These are phyloP conservation scores for Scytalopus superciliaris DNA, from an alignment of 2,113 vertebrate genomes.

Conservation along the genomic window DNA sequence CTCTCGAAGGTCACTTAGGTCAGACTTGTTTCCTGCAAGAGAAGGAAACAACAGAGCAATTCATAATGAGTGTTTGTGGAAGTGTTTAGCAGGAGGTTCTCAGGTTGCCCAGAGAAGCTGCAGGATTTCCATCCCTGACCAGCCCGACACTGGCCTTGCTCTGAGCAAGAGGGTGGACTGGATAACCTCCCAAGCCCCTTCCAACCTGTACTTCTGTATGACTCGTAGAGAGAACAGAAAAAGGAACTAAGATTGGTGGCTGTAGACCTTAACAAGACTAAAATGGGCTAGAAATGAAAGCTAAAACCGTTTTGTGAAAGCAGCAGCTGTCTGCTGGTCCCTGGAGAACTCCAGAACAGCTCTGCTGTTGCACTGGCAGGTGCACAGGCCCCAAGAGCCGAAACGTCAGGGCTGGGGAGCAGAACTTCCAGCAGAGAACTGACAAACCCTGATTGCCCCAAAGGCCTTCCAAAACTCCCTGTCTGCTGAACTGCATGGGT, in stretches of 20 bases:
- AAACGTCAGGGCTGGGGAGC: background rate
- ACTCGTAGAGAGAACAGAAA: background rate
- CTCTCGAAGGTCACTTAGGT: conserved; percentile 80
- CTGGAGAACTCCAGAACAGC: background rate
- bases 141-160: background rate
- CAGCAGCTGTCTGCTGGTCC: background rate
- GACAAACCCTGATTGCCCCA: rapidly evolving
- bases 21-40: conserved; percentile 85
- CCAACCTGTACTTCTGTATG: background rate
- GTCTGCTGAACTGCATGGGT: background rate
- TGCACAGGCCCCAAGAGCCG: background rate
- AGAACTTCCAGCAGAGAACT: background rate
- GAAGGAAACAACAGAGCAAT: background rate
- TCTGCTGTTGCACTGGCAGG: background rate
- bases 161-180: background rate
- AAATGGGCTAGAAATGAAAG: background rate
- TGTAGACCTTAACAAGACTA: background rate
- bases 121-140: background rate
- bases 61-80: background rate
- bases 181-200: background rate
- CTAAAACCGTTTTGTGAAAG: background rate
- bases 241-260: background rate
- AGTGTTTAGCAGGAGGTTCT: background rate
- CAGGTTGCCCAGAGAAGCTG: background rate
- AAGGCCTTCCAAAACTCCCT: background rate